Evolutionary conservation across 2,797 vertebrate species (phyloP).

Genomic region (Anableps anableps): DNA sequence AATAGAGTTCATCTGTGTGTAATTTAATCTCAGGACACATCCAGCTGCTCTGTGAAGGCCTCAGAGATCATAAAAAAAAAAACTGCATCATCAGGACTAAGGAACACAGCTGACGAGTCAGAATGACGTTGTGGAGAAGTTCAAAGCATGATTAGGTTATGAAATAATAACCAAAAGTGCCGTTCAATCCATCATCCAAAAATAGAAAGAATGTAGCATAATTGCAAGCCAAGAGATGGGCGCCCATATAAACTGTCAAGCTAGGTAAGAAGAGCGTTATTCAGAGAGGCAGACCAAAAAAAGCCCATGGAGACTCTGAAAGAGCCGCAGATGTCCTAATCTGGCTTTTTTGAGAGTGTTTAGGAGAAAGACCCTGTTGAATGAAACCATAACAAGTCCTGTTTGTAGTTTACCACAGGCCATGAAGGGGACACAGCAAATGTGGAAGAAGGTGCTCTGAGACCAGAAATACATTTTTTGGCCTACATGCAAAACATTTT

Average conservation of each 20-base stretch:
- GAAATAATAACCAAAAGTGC: too few relatives aligned
- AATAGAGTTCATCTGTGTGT: neutral
- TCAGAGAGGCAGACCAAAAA: neutral
- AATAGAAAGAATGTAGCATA: neutral
- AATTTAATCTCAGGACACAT: neutral
- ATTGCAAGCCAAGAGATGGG: too few relatives aligned
- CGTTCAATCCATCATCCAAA: too few relatives aligned
- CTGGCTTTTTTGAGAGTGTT: neutral
- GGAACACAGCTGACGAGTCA: too few relatives aligned
- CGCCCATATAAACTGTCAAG: too few relatives aligned
- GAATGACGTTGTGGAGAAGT: too few relatives aligned
- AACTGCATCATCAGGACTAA: neutral
- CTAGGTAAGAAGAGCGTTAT: neutral
- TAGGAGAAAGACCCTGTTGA: neutral
- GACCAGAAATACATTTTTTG: neutral
- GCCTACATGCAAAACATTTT: neutral
- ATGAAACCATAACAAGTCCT: neutral
- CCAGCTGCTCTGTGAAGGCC: neutral
- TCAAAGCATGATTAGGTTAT: too few relatives aligned
- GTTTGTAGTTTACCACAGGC: neutral
- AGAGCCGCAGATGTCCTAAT: neutral
- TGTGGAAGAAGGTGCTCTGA: neutral
- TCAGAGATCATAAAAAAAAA: neutral
- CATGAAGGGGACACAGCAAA: neutral
- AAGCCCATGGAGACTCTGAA: neutral